phyloP scores from a whole-genome alignment of 2,888 invertebrate genomes.

The Sepiola atlantica region DNA sequence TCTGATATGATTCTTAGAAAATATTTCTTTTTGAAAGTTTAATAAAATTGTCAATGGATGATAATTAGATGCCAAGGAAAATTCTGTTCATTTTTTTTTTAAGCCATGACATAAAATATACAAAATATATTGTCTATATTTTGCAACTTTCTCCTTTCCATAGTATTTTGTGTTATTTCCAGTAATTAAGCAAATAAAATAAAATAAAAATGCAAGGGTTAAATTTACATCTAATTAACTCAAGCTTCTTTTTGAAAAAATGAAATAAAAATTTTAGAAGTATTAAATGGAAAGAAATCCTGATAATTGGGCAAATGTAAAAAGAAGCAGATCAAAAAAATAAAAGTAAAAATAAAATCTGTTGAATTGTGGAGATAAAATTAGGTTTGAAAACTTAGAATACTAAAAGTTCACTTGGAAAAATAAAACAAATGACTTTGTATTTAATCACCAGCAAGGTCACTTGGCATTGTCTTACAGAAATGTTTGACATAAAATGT shows the following conservation, averaged over 20 bases:
- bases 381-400: background rate
- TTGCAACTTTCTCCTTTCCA: background rate
- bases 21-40: background rate
- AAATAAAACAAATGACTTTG: background rate
- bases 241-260: background rate
- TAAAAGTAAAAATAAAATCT: background rate
- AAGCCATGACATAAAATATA: background rate
- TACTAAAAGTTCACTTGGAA: background rate
- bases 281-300: background rate
- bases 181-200: slow-evolving; percentile 1
- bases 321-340: background rate
- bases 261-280: background rate
- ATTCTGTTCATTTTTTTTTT: background rate
- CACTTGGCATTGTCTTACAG: background rate
- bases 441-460: background rate
- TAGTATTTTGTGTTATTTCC: background rate
- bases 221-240: background rate
- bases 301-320: slow-evolving; percentile 8
- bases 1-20: background rate
- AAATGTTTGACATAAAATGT: background rate
- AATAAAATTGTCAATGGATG: slow-evolving; percentile 13
- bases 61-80: background rate
- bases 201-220: background rate
- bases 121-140: background rate
- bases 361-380: background rate